These are phyloP conservation scores for Prochilodus magdalenae DNA, from an alignment of 2,113 vertebrate species.

Conservation along the genomic window DNA sequence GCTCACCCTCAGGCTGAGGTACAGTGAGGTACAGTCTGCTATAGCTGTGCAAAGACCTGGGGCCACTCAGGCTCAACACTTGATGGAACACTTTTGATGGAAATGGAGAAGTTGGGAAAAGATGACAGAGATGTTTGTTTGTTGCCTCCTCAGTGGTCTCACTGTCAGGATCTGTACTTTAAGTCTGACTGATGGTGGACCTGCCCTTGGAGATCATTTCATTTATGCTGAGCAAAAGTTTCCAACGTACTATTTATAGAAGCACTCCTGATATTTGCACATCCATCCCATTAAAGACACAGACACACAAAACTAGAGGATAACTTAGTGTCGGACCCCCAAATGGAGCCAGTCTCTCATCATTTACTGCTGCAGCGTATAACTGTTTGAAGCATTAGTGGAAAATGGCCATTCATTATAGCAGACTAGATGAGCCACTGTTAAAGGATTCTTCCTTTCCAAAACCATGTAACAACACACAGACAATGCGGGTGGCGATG, in stretches of 20 bases:
- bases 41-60: constrained; percentile 17
- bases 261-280: constrained; percentile 59
- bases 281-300: constrained; percentile 78
- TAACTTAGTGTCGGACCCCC: constrained; percentile 77
- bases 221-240: background rate
- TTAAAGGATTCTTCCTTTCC: constrained; percentile 19
- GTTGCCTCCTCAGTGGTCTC: background rate
- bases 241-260: constrained; percentile 51
- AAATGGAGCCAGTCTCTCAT: constrained; percentile 75
- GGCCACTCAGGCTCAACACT: background rate
- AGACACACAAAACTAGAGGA: constrained; percentile 69
- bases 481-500: background rate
- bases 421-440: constrained; percentile 51
- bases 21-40: constrained; percentile 25
- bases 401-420: constrained; percentile 79
- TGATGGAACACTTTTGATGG: constrained; percentile 58
- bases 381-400: constrained; percentile 78
- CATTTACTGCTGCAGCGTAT: constrained; percentile 76
- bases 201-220: constrained; percentile 1
- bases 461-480: constrained; percentile 7
- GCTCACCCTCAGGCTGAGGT: constrained; percentile 57
- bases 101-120: constrained; percentile 64
- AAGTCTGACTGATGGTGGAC: background rate
- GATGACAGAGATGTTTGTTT: constrained; percentile 43
- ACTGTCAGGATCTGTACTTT: background rate